Evolutionary conservation across 2,888 invertebrate genomes (phyloP), one percentile per base, ranked within the genome.

Genomic region (Machimus atricapillus): DNA sequence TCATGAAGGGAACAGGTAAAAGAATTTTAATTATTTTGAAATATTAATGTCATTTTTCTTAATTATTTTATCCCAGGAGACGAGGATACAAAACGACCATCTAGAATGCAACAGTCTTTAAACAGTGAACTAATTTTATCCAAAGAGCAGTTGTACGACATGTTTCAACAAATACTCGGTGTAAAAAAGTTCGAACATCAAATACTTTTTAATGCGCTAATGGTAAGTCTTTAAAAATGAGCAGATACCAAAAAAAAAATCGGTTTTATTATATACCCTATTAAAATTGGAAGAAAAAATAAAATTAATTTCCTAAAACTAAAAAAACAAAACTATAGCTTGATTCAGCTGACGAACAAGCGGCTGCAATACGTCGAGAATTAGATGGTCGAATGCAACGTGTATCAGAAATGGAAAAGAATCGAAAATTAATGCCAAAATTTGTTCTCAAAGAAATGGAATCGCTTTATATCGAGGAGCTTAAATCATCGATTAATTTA

Each of bases 391-490:
- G 99, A 93, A 96, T 99, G 95, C 98, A 99, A 92, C 96, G 97
- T 93, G 97, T 98, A 88, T 96, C 97, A 89, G 98, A 99, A 94
- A 98, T 99, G 97, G 98, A 98, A 93, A 97, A 96, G 95, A 98
- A 98, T 93, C 96, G 98, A 90, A 98, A 98, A 93, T 93, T 99
- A 91, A 98, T 98, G 98, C 99, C 99, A 90, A 98, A 98, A 94
- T 99, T 99, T 94, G 98, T 99, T 89, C 95, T 99, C 90, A 99
- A 99, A 95, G 99, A 99, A 94, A 99, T 99, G 99, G 99, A 99
- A 94, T 98, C 98, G 86, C 95, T 99, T 91, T 99, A 98, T 94
- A 97, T 99, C 91, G 99, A 99, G 94, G 99, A 99, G 93, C 94
- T 98, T 91, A 98, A 98, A 93, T 96, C 98, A 88, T 98, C 98